Evolutionary conservation across 2,113 vertebrate genomes (phyloP).

Genomic region (Callithrix jacchus): DNA sequence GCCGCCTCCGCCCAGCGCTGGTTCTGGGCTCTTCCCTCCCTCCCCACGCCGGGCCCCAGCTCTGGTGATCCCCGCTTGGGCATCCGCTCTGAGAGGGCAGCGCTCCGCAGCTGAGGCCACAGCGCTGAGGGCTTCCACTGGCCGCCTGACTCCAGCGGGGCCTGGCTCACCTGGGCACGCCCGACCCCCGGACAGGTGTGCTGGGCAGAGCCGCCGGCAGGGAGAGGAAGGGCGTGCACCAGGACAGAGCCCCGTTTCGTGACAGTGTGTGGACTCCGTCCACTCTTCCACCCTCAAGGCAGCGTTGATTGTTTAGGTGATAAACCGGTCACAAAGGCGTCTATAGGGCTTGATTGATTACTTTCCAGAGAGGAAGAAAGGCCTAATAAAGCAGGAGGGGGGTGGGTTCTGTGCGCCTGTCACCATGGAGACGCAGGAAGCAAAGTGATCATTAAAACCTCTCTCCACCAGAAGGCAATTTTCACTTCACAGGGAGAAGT

Average conservation of each 20-base stretch:
- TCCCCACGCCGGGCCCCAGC: background rate
- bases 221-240: background rate
- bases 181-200: constrained; percentile 53
- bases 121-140: background rate
- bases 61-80: background rate
- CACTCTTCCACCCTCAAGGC: background rate
- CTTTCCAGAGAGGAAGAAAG: constrained; percentile 72
- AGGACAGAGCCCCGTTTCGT: background rate
- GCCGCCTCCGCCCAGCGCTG: constrained; percentile 1
- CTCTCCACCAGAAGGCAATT: constrained; percentile 82
- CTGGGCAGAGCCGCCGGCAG: background rate
- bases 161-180: constrained; percentile 57
- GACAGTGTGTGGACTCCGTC: background rate
- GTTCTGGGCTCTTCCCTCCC: background rate
- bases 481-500: constrained; percentile 77
- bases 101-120: background rate
- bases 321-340: constrained; percentile 62
- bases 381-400: constrained; percentile 72
- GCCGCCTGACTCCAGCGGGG: background rate
- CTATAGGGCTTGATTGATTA: constrained; percentile 67
- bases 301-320: constrained; percentile 18
- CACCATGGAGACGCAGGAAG: constrained; percentile 85
- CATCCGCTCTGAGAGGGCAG: background rate
- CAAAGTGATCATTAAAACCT: constrained; percentile 83
- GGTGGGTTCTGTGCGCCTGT: constrained; percentile 75